Conservation (phyloP, 2,113 vertebrate species). For the Nesospiza acunhae region DNA sequence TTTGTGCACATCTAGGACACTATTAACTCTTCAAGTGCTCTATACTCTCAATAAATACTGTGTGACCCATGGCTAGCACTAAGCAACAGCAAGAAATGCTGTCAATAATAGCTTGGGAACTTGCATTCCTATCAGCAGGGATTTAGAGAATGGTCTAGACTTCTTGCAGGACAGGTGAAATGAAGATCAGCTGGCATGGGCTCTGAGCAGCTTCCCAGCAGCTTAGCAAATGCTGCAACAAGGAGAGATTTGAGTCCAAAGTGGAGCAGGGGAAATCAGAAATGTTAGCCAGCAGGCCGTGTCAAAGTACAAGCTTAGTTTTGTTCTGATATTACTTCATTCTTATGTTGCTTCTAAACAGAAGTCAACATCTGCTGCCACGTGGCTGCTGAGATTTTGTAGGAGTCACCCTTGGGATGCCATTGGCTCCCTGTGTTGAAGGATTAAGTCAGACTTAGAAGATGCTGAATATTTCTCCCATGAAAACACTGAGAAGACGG, state of each 20-base stretch:
- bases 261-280: not conserved
- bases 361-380: not conserved
- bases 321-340: not conserved
- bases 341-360: not conserved
- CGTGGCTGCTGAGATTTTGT: not conserved
- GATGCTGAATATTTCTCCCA: not conserved
- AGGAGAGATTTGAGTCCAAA: not conserved
- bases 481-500: not conserved
- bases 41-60: not conserved
- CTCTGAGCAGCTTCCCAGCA: not conserved
- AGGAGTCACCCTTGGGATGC: not conserved
- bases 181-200: not conserved
- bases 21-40: not conserved
- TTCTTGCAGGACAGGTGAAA: constrained; percentile 1
- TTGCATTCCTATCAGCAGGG: constrained; percentile 4
- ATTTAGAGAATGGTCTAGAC: not conserved
- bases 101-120: not conserved
- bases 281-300: not conserved
- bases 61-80: not conserved
- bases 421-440: not conserved
- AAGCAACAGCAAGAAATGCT: not conserved
- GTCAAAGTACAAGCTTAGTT: not conserved
- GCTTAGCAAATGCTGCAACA: not conserved
- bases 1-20: not conserved
- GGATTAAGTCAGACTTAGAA: not conserved